Conservation (phyloP, 2,113 vertebrate genomes). For the Xiphophorus maculatus region DNA sequence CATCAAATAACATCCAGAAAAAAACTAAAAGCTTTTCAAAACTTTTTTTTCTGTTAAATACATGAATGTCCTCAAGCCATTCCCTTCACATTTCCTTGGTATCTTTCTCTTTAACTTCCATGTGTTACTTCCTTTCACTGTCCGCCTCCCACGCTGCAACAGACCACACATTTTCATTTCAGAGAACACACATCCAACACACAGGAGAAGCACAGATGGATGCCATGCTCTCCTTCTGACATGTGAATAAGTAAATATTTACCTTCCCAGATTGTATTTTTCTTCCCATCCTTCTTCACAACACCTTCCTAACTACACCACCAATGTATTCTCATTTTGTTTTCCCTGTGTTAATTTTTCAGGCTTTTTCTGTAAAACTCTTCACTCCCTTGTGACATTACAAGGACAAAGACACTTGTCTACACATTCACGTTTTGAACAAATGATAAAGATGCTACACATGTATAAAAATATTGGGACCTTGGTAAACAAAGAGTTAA, state of each 20-base stretch:
- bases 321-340: slow-evolving; percentile 15
- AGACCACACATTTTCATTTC: slow-evolving; percentile 65
- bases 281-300: slow-evolving; percentile 46
- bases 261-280: slow-evolving; percentile 72
- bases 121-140: slow-evolving; percentile 59
- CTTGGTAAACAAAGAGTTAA: slow-evolving; percentile 62
- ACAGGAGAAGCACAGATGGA: slow-evolving; percentile 66
- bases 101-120: slow-evolving; percentile 2
- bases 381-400: slow-evolving; percentile 59
- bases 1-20: slow-evolving; percentile 6
- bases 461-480: slow-evolving; percentile 28
- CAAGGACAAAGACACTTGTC: slow-evolving; percentile 46
- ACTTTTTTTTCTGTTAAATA: slow-evolving; percentile 37
- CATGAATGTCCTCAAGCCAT: slow-evolving; percentile 20
- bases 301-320: slow-evolving; percentile 37
- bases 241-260: slow-evolving; percentile 75
- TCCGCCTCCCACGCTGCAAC: slow-evolving; percentile 52
- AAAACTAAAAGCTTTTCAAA: slow-evolving; percentile 31
- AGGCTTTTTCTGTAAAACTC: slow-evolving; percentile 44
- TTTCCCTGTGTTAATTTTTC: slow-evolving; percentile 22
- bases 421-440: slow-evolving; percentile 55
- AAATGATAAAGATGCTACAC: slow-evolving; percentile 45
- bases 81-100: slow-evolving; percentile 12
- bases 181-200: slow-evolving; percentile 40
- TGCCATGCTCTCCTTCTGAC: slow-evolving; percentile 48